Base-by-base conservation (phyloP, 2,797 vertebrate genomes). In the Malurus leucopterus region DNA sequence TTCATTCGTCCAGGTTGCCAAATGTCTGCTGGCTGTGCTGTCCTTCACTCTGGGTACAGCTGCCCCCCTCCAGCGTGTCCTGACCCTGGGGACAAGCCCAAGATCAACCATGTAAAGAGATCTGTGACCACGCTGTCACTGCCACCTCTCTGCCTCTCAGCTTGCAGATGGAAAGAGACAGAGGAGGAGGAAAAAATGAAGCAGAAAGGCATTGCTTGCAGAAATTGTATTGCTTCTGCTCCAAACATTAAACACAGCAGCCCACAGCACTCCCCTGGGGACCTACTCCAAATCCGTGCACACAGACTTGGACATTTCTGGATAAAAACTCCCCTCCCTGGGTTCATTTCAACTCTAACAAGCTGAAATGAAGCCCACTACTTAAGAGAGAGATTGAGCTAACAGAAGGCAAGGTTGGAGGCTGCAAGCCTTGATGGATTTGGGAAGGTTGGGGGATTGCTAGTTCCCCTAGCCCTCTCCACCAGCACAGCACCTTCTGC, bases 141-240 rank as follows among this genome's bases (percentile, higher is more conserved):
- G 67, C 59, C 62, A 70, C 53, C 30, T 59, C 78, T 89, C 57
- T 85, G 54, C 50, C n/a, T 82, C 27, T 79, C 69, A 47, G 79
- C 73, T 49, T 7, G 0, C 6, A 59, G 34, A 89, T 44, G 38
- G 73, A 61, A 89, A 81, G 36, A 84, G 50, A 30, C 47, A 75
- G 73, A 72, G 50, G 46, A 92, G 44, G 50, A 88, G 88, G 59
- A 78, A 85, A 40, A 40, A 90, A 90, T 3, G n/a, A 65, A 78
- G 85, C 2, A 70, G 49, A 53, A 84, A 90, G 67, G 49, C 22
- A 47, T 4, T 43, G 50, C 55, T 72, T 46, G 55, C 70, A 92
- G 70, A 75, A 91, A 86, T 21, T 64, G 70, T 44, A 72, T 69
- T 73, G 71, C 70, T 94, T 84, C 55, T 67, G 70, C 77, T 91